Conservation (phyloP, 1,140 invertebrate species). For the Drosophila fuyamai region DNA sequence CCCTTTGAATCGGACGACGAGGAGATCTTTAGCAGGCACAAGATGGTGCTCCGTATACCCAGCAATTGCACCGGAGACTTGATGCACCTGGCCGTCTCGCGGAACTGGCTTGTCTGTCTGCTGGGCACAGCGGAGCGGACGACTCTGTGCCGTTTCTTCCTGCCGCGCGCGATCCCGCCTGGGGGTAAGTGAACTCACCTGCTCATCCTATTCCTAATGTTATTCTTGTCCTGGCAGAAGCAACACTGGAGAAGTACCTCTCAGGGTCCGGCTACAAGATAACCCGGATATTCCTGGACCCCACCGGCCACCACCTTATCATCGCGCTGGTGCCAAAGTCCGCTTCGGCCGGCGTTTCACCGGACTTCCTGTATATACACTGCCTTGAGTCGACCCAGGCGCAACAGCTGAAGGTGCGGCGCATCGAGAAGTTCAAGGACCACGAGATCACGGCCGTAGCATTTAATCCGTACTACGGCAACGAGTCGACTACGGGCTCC, state of each 20-base stretch:
- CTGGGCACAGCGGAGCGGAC: conserved; percentile 93
- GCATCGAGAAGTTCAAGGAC: conserved; percentile 88
- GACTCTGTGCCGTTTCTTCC: conserved; percentile 92
- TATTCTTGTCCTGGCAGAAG: conserved; percentile 85
- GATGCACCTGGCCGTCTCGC: conserved; percentile 92
- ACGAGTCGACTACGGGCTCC: conserved; percentile 89
- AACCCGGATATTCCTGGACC: conserved; percentile 93
- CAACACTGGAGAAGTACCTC: conserved; percentile 87
- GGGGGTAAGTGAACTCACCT: conserved; percentile 87
- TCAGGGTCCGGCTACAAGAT: conserved; percentile 86
- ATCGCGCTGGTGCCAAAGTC: conserved; percentile 89
- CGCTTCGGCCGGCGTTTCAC: conserved; percentile 85
- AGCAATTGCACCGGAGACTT: conserved; percentile 87
- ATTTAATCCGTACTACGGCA: conserved; percentile 93
- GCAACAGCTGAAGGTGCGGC: conserved; percentile 87
- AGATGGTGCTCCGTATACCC: conserved; percentile 91
- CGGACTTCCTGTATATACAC: conserved; percentile 93
- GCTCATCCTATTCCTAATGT: no score
- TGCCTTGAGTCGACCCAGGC: conserved; percentile 85
- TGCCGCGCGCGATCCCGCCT: conserved; percentile 90
- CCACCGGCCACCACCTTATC: conserved; percentile 93
- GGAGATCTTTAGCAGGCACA: conserved; percentile 91
- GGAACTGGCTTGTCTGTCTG: conserved; percentile 92
- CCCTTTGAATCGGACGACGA: conserved; percentile 85
- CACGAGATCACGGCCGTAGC: conserved; percentile 96